A percentile compares a stretch with the other conserved stretches of the same genome.
Conservation (phyloP, 2,888 invertebrate genomes). For the Chymomyza caudatula region DNA sequence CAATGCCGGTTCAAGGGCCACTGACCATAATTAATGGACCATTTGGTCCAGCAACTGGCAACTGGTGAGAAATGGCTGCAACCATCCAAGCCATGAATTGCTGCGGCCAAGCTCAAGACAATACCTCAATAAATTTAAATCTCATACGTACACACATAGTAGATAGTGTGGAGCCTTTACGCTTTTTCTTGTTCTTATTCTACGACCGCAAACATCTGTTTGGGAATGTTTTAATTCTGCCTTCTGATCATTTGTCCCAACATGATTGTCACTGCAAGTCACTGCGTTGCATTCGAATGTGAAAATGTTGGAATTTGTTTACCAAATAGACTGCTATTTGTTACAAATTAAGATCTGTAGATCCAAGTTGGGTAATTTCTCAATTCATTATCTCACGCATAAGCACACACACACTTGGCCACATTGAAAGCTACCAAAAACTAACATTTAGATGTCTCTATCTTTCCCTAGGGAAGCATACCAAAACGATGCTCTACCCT, state of each 20-base stretch:
- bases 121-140: conserved; percentile 50
- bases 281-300: not conserved
- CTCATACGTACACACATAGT: no score
- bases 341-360: no score
- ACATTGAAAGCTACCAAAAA: not conserved
- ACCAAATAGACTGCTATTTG: not conserved
- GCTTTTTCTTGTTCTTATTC: not conserved
- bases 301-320: not conserved
- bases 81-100: conserved; percentile 19
- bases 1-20: conserved; percentile 38
- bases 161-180: no score
- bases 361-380: no score
- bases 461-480: not conserved
- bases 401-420: not conserved
- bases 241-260: not conserved
- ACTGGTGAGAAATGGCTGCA: conserved; percentile 32
- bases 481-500: not conserved
- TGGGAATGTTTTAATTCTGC: not conserved
- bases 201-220: not conserved
- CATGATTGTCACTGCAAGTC: not conserved
- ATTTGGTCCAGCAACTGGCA: conserved; percentile 50
- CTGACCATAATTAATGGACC: conserved; percentile 65
- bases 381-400: not conserved
- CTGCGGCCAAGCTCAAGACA: conserved; percentile 55
- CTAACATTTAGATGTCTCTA: not conserved